These are phyloP conservation scores for Xestia ashworthii DNA, from an alignment of 2,888 invertebrate genomes.

Conservation along the genomic window DNA sequence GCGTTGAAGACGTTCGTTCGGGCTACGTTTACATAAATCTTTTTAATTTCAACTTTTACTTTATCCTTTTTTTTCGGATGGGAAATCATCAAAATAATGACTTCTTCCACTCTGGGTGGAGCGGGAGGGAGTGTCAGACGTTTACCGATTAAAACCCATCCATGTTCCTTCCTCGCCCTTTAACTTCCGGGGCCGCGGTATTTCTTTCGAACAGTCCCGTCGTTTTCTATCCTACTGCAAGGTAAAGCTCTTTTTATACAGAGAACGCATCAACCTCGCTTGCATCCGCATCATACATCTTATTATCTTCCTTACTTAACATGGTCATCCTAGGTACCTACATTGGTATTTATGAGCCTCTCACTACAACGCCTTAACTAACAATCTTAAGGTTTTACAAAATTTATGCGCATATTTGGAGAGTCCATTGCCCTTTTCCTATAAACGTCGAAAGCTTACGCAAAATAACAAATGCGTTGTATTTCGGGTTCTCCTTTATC, in stretches of 20 bases:
- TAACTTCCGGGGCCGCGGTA: no score
- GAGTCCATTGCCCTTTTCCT: slow-evolving; percentile 50
- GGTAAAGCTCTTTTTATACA: not conserved
- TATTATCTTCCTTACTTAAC: not conserved
- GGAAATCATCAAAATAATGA: no score
- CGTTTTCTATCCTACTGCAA: no score
- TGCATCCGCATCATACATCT: not conserved
- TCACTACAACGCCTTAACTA: slow-evolving; percentile 11
- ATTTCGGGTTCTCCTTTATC: slow-evolving; percentile 27
- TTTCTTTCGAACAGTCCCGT: no score
- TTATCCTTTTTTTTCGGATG: no score
- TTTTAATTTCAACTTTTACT: not conserved
- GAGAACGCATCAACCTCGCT: not conserved
- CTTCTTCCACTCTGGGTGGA: no score
- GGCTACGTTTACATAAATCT: not conserved
- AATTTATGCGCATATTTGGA: slow-evolving; percentile 56
- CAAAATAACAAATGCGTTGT: slow-evolving; percentile 24
- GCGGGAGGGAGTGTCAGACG: no score
- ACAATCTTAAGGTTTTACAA: slow-evolving; percentile 15
- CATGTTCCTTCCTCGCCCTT: no score
- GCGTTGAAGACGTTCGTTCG: no score
- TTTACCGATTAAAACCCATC: no score
- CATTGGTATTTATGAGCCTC: slow-evolving; percentile 20
- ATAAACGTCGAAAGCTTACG: slow-evolving; percentile 18
- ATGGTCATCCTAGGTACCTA: slow-evolving; percentile 1